phyloP scores from a whole-genome alignment of 2,113 vertebrate species.

The Todiramphus chloris region DNA sequence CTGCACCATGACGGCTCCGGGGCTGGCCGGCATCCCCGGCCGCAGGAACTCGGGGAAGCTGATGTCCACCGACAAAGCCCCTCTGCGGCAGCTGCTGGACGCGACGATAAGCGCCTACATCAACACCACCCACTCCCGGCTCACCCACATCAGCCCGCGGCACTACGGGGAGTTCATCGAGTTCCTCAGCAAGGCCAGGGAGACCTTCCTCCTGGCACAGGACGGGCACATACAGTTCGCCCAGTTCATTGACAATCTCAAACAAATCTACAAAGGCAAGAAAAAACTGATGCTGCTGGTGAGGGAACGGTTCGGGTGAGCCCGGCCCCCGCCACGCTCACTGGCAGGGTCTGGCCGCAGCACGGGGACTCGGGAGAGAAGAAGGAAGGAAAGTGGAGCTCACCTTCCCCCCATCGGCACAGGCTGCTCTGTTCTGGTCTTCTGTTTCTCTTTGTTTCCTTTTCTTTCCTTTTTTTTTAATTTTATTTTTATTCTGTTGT shows the following conservation, averaged over 20 bases:
- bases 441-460: constrained; percentile 1
- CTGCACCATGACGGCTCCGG: constrained; percentile 96
- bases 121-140: constrained; percentile 97
- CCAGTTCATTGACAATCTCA: constrained; percentile 99
- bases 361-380: constrained; percentile 69
- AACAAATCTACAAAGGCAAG: constrained; percentile 99
- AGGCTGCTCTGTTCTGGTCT: constrained; percentile 65
- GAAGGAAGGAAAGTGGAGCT: constrained; percentile 63
- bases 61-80: constrained; percentile 98
- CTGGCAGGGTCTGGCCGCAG: constrained; percentile 52
- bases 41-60: constrained; percentile 96
- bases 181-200: constrained; percentile 96
- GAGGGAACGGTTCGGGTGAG: constrained; percentile 94
- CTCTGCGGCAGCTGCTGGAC: constrained; percentile 93
- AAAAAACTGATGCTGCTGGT: constrained; percentile 99
- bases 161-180: constrained; percentile 99
- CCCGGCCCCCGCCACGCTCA: background rate
- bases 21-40: constrained; percentile 93
- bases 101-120: constrained; percentile 97
- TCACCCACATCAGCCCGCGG: constrained; percentile 97
- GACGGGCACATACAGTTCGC: constrained; percentile 97
- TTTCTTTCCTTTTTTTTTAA: background rate
- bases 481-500: background rate
- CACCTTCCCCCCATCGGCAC: constrained; percentile 30
- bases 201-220: constrained; percentile 95